Conservation (phyloP, 2,113 vertebrate species). For the Collichthys lucidus region DNA sequence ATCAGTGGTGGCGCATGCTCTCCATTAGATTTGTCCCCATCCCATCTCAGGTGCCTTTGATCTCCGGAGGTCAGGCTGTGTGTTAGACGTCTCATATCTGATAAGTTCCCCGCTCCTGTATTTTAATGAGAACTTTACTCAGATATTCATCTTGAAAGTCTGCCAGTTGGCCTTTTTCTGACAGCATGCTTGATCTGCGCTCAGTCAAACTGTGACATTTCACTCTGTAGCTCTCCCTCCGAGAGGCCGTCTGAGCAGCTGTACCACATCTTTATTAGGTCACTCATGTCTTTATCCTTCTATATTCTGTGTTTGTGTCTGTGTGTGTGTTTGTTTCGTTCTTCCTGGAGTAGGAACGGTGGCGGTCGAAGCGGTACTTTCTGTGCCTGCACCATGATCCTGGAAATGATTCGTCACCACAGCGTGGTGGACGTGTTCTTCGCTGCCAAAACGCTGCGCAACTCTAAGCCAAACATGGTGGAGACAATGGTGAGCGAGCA, state of each 20-base stretch:
- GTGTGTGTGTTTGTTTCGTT: constrained; percentile 12
- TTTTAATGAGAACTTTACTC: constrained; percentile 71
- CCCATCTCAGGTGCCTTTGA: constrained; percentile 35
- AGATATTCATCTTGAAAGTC: constrained; percentile 69
- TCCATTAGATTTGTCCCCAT: not conserved
- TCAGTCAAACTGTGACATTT: constrained; percentile 74
- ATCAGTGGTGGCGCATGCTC: not conserved
- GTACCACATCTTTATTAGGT: constrained; percentile 52
- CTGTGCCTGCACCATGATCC: constrained; percentile 93
- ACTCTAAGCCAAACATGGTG: constrained; percentile 99
- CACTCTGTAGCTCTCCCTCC: constrained; percentile 46
- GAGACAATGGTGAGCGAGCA: constrained; percentile 92
- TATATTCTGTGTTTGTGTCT: constrained; percentile 28
- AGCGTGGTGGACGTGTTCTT: constrained; percentile 95
- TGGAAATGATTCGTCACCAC: constrained; percentile 97
- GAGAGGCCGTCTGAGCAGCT: constrained; percentile 52
- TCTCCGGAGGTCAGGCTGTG: constrained; percentile 46
- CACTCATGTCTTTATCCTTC: constrained; percentile 37
- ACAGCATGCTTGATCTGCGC: constrained; percentile 67
- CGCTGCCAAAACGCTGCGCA: constrained; percentile 94
- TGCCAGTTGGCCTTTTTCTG: constrained; percentile 68
- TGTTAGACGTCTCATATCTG: constrained; percentile 53
- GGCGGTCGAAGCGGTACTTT: constrained; percentile 96
- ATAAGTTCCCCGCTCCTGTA: constrained; percentile 61
- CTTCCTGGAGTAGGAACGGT: constrained; percentile 86